Evolutionary conservation across 2,888 invertebrate species (phyloP).

Genomic region (Apodemia mormo): DNA sequence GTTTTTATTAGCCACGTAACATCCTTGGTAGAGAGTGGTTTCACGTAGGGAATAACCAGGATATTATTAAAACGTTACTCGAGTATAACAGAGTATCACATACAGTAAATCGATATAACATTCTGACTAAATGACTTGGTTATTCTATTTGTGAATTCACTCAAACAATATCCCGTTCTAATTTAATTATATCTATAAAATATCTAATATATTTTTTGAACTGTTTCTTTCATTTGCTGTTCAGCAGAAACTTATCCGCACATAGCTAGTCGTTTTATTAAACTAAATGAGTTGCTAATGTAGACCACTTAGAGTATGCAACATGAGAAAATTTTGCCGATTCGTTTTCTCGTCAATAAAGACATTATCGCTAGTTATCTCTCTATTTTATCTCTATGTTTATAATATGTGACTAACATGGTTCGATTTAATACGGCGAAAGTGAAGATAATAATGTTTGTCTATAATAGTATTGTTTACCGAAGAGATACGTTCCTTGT

Average conservation of each 20-base stretch:
- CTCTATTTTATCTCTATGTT: too few relatives aligned
- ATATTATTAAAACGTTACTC: too few relatives aligned
- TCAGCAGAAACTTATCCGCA: neutral
- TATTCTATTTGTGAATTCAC: neutral
- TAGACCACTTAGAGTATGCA: neutral
- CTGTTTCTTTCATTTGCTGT: neutral
- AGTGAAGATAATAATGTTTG: too few relatives aligned
- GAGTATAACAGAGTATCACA: too few relatives aligned
- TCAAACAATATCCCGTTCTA: neutral
- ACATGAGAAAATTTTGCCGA: neutral
- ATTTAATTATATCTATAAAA: neutral
- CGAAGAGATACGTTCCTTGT: too few relatives aligned
- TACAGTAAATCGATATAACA: too few relatives aligned
- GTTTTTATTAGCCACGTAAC: constrained; percentile 70
- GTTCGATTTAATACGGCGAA: too few relatives aligned
- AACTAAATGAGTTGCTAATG: neutral
- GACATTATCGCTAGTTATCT: too few relatives aligned
- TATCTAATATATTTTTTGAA: neutral
- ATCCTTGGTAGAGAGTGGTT: constrained; percentile 47
- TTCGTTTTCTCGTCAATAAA: neutral
- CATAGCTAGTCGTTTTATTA: neutral
- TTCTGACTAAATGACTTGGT: neutral
- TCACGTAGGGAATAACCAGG: neutral
- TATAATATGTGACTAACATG: too few relatives aligned
- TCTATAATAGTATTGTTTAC: too few relatives aligned